Evolutionary conservation across 2,888 invertebrate species (phyloP), one percentile per base, ranked within the genome.

Genomic region (Aphidius colemani): DNA sequence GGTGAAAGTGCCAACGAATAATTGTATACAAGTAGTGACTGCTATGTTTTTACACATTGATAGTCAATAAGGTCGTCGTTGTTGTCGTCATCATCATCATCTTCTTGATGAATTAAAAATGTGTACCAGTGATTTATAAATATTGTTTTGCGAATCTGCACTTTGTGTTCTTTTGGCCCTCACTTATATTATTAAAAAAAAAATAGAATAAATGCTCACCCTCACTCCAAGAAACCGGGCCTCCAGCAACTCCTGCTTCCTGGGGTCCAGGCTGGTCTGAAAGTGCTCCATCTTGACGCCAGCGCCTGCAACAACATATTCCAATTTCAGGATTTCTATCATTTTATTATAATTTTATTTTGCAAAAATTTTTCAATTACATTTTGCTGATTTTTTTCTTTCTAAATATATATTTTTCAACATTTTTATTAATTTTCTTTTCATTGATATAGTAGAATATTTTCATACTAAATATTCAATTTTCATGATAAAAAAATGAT

Each of bases 171-270:
- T n/a, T n/a, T n/a, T n/a, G n/a, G n/a, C n/a, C n/a, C n/a, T n/a
- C n/a, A n/a, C n/a, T n/a, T n/a, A n/a, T 11, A 59, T 48, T 41
- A 51, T 51, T 53, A 13, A 40, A 44, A 46, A 51, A 60, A 63
- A 57, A 61, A 61, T 30, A 58, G 41, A 39, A 8, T 44, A 48
- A 51, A 51, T 56, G 89, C 93, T 91, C 85, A 95, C 95, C 93
- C 95, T 91, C 86, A 92, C 93, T 86, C 96, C 95, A 85, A 95
- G 90, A 87, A 96, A 95, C 85, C 98, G 91, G 83, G 96, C 96
- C 88, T 98, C 98, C 85, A 98, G 89, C 85, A 98, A 90, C 89
- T 98, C 97, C 88, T 97, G 96, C 88, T 97, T 98, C 85, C 97
- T 91, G 85, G 97, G 96, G 89, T 98, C 97, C 87, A 98, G 89